These are phyloP conservation scores for Myzus persicae DNA, from an alignment of 1,140 invertebrate genomes.

Conservation along the genomic window DNA sequence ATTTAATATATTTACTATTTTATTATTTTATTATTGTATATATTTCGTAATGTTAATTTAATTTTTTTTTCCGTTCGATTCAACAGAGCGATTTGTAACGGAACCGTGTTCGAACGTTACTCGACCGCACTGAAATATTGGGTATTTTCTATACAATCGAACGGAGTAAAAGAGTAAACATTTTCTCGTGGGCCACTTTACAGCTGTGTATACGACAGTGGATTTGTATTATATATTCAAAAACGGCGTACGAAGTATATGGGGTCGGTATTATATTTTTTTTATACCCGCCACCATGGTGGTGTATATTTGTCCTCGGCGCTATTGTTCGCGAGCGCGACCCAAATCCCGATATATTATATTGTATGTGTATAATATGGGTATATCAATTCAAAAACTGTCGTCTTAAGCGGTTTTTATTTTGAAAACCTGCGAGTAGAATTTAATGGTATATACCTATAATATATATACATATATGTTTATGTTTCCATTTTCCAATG, in stretches of 20 bases:
- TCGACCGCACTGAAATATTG: not conserved
- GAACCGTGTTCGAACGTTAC: not conserved
- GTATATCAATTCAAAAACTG: constrained; percentile 32
- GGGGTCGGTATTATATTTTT: not conserved
- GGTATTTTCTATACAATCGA: not conserved
- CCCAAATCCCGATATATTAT: not conserved
- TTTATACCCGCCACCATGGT: not conserved
- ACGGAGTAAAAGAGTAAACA: not conserved
- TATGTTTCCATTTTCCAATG: not conserved
- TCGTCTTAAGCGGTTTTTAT: constrained; percentile 44
- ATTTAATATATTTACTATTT: too few species aligned
- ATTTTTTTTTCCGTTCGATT: not conserved
- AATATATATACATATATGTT: too few species aligned
- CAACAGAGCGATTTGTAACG: rapidly evolving
- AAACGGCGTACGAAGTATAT: not conserved
- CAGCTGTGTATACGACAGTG: not conserved
- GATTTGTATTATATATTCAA: not conserved
- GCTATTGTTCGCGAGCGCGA: not conserved
- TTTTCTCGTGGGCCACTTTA: not conserved
- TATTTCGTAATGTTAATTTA: too few species aligned
- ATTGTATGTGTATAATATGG: not conserved
- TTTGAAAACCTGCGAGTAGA: not conserved
- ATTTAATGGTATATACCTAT: not conserved
- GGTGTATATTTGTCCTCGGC: not conserved
- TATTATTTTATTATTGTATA: not conserved